Evolutionary conservation across 2,888 invertebrate genomes (phyloP).

Genomic region (Germaria angustata): DNA sequence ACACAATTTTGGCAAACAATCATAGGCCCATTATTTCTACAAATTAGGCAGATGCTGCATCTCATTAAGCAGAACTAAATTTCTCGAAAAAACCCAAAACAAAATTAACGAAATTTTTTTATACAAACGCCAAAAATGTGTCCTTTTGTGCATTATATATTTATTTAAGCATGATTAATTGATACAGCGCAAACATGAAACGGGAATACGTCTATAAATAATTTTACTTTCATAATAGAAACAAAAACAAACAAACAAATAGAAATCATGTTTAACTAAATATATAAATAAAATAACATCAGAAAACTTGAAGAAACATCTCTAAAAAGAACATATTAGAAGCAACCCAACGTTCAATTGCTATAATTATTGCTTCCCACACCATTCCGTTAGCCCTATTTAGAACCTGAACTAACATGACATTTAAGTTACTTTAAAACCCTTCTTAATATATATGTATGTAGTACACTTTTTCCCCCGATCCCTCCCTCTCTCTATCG

Average conservation of each 20-base stretch:
- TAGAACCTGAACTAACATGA: slow-evolving; percentile 72
- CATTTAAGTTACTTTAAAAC: slow-evolving; percentile 51
- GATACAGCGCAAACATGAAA: not conserved
- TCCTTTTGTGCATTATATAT: slow-evolving; percentile 75
- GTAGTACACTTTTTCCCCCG: not conserved
- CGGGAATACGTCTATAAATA: not conserved
- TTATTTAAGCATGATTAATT: slow-evolving; percentile 72
- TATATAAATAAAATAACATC: slow-evolving; percentile 16
- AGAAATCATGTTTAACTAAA: slow-evolving; percentile 67
- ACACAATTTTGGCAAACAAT: slow-evolving; percentile 77
- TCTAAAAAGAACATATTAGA: slow-evolving; percentile 54
- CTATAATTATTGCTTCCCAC: slow-evolving; percentile 81
- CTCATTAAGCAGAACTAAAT: slow-evolving; percentile 64
- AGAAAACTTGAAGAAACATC: slow-evolving; percentile 68
- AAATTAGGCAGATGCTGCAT: slow-evolving; percentile 65
- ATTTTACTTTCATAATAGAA: not conserved
- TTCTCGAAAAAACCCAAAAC: slow-evolving; percentile 4
- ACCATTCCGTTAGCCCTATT: slow-evolving; percentile 80
- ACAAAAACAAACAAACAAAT: slow-evolving; percentile 49
- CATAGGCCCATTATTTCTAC: slow-evolving; percentile 71
- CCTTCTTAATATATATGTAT: not conserved
- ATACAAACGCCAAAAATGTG: slow-evolving; percentile 52
- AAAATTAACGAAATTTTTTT: slow-evolving; percentile 14
- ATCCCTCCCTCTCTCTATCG: not conserved
- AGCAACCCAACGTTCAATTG: slow-evolving; percentile 79